These are phyloP conservation scores for Trichonephila inaurata DNA, from an alignment of 1,140 invertebrate genomes.

Conservation along the genomic window DNA sequence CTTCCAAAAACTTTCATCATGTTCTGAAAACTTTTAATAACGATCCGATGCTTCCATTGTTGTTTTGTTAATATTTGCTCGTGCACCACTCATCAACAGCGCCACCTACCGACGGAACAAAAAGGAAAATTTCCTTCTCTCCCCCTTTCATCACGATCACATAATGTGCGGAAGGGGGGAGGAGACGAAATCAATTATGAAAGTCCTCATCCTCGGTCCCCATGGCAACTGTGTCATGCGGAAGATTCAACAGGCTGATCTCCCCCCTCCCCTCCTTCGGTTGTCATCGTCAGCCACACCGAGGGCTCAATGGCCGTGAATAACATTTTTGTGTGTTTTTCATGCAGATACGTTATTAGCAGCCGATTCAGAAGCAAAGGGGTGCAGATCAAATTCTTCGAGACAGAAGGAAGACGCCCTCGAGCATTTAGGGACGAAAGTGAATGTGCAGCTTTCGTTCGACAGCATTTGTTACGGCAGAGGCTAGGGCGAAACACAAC, in stretches of 20 bases:
- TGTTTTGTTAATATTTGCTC: conserved; percentile 14
- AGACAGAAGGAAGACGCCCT: too few relatives aligned
- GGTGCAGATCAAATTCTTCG: not conserved
- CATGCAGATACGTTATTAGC: not conserved
- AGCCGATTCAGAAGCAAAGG: not conserved
- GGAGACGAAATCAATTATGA: conserved; percentile 69
- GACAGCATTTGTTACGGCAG: too few relatives aligned
- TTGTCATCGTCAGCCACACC: conserved; percentile 65
- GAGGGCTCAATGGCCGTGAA: conserved; percentile 65
- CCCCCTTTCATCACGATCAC: conserved; percentile 53
- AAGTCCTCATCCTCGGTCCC: conserved; percentile 68
- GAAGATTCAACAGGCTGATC: conserved; percentile 72
- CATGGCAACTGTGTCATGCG: conserved; percentile 64
- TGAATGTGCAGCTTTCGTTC: too few relatives aligned
- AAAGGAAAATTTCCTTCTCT: not conserved
- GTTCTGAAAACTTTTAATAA: conserved; percentile 11
- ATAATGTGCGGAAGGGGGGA: not conserved
- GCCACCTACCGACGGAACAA: not conserved
- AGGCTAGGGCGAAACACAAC: too few relatives aligned
- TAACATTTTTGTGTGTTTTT: conserved; percentile 32
- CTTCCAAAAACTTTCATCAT: conserved; percentile 12
- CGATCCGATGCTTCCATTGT: conserved; percentile 3
- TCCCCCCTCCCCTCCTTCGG: not conserved
- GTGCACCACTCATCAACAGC: not conserved
- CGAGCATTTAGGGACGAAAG: too few relatives aligned